A percentile compares a stretch with the other conserved stretches of the same genome.
phyloP scores from a whole-genome alignment of 1,140 invertebrate genomes.

The Zaprionus lachaisei region DNA sequence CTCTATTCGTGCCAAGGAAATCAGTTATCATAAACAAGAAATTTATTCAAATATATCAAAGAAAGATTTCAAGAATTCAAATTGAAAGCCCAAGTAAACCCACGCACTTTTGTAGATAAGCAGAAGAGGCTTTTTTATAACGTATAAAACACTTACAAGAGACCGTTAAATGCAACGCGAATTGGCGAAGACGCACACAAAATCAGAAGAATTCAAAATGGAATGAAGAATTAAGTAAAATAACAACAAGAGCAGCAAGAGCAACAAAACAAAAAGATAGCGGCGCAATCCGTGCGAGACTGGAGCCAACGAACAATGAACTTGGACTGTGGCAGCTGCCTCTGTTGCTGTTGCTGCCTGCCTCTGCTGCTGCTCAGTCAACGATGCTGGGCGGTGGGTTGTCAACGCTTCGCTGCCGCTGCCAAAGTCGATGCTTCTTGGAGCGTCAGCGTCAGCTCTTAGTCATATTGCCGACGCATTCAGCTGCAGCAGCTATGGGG shows the following conservation, averaged over 20 bases:
- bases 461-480: constrained; percentile 43
- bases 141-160: constrained; percentile 34
- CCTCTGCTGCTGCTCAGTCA: constrained; percentile 8
- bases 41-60: neutral
- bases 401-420: constrained; percentile 68
- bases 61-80: neutral
- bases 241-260: constrained; percentile 12
- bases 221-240: constrained; percentile 28
- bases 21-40: neutral
- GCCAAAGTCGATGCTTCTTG: constrained; percentile 35
- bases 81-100: no score
- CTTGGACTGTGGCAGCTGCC: constrained; percentile 62
- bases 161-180: constrained; percentile 33
- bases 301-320: constrained; percentile 74
- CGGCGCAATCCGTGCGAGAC: constrained; percentile 49
- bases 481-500: constrained; percentile 10
- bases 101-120: neutral
- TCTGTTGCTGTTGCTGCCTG: constrained; percentile 1
- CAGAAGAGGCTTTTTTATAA: neutral
- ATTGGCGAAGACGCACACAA: constrained; percentile 19
- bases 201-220: constrained; percentile 48
- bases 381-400: constrained; percentile 47
- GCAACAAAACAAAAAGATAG: constrained; percentile 44
- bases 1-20: neutral
- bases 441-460: constrained; percentile 40